phyloP scores from a whole-genome alignment of 2,113 vertebrate genomes.

The Colaptes auratus region DNA sequence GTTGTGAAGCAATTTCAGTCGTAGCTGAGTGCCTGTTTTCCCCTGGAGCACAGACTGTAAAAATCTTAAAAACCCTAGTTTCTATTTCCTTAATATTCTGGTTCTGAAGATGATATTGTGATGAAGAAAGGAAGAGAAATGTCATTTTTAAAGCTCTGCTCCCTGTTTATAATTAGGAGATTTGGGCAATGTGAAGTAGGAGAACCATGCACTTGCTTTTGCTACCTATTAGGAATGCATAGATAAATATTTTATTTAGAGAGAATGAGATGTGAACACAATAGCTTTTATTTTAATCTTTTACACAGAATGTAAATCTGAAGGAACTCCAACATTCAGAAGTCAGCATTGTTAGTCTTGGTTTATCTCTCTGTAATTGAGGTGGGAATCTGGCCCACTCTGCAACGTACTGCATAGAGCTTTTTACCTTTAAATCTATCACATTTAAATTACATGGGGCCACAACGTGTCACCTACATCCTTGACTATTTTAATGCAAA shows the following conservation, averaged over 20 bases:
- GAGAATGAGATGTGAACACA: not conserved
- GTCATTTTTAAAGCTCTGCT: not conserved
- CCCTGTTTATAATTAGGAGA: not conserved
- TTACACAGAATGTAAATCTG: not conserved
- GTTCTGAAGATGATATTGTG: constrained; percentile 62
- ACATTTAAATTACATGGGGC: constrained; percentile 53
- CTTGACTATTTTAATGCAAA: constrained; percentile 67
- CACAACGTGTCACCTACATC: constrained; percentile 26
- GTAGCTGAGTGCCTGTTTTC: constrained; percentile 78
- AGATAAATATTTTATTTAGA: constrained; percentile 50
- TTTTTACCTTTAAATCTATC: constrained; percentile 59
- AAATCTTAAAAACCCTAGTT: constrained; percentile 71
- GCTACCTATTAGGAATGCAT: not conserved
- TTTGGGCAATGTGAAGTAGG: not conserved
- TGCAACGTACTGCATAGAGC: constrained; percentile 26
- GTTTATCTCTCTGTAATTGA: constrained; percentile 22
- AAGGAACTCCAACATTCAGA: constrained; percentile 17
- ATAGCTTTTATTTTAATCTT: not conserved
- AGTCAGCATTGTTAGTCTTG: not conserved
- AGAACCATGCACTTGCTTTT: not conserved
- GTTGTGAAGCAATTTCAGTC: constrained; percentile 80
- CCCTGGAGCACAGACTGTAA: constrained; percentile 78
- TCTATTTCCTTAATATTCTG: constrained; percentile 76
- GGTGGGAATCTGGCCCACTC: constrained; percentile 25
- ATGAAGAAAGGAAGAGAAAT: constrained; percentile 51